These are phyloP conservation scores for Acrocera orbiculus DNA, from an alignment of 2,888 invertebrate species.

Conservation along the genomic window DNA sequence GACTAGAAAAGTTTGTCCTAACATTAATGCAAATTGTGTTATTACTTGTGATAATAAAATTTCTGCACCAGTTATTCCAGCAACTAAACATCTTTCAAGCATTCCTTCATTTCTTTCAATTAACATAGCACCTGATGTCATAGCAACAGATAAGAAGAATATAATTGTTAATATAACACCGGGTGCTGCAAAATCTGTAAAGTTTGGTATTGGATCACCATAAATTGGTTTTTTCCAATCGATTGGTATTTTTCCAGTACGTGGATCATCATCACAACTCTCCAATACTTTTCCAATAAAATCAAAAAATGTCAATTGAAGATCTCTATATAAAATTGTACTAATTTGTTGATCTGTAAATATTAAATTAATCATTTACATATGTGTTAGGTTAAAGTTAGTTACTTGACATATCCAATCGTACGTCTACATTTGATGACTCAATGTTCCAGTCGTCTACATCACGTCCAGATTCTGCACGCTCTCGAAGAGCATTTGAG, in stretches of 20 bases:
- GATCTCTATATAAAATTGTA: conserved; percentile 53
- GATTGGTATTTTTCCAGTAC: conserved; percentile 31
- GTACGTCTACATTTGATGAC: conserved; percentile 48
- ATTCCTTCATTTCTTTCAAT: conserved; percentile 80
- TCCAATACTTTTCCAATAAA: conserved; percentile 47
- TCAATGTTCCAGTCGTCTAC: conserved; percentile 40
- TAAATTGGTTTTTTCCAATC: conserved; percentile 58
- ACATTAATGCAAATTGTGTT: conserved; percentile 75
- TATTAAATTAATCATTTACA: not conserved
- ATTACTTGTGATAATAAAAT: conserved; percentile 73
- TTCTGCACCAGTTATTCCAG: conserved; percentile 62
- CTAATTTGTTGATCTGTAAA: conserved; percentile 75
- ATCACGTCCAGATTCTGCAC: conserved; percentile 41
- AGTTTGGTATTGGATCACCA: conserved; percentile 58
- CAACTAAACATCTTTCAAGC: conserved; percentile 72
- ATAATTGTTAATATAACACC: conserved; percentile 81
- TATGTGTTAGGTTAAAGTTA: not conserved
- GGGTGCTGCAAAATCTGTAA: conserved; percentile 89
- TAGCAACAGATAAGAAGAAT: conserved; percentile 83
- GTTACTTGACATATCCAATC: conserved; percentile 70
- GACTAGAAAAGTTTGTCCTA: conserved; percentile 63
- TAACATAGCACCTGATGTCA: conserved; percentile 80
- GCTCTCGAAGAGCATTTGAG: conserved; percentile 43
- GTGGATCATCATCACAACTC: conserved; percentile 46
- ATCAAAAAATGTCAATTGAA: conserved; percentile 52